These are phyloP conservation scores for Pterois miles DNA, from an alignment of 2,797 vertebrate genomes.

Conservation along the genomic window DNA sequence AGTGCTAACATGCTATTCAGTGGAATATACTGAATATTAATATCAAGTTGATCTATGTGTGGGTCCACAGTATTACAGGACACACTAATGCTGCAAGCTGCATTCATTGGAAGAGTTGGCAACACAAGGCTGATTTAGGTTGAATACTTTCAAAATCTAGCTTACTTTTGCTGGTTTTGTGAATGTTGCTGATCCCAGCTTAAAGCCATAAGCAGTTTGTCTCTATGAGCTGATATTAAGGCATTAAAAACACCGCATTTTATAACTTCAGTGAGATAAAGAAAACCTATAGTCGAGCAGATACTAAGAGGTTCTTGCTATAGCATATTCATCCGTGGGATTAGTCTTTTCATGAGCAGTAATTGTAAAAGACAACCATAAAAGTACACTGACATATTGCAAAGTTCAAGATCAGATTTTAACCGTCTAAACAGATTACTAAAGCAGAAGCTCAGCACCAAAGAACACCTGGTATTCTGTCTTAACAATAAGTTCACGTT, in stretches of 20 bases:
- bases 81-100: background rate
- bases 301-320: background rate
- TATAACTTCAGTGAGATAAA: slow-evolving; percentile 10
- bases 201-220: background rate
- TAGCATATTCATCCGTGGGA: background rate
- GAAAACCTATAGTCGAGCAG: background rate
- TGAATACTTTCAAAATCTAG: background rate
- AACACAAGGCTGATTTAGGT: background rate
- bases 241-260: slow-evolving; percentile 13
- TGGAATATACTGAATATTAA: too few species aligned
- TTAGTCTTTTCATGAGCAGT: background rate
- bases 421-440: background rate
- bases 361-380: background rate
- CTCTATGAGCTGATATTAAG: background rate
- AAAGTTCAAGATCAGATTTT: background rate
- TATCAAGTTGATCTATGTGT: too few species aligned
- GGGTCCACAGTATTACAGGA: too few species aligned
- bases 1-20: background rate
- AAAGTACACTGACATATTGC: background rate
- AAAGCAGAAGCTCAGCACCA: slow-evolving; percentile 42
- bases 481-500: background rate
- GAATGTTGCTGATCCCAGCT: background rate
- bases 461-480: slow-evolving; percentile 47
- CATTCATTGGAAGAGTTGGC: background rate
- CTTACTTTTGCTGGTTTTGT: background rate